Evolutionary conservation across 92 coral and sea anemone species (phyloP).

Genomic region (Blastomussa wellsi): DNA sequence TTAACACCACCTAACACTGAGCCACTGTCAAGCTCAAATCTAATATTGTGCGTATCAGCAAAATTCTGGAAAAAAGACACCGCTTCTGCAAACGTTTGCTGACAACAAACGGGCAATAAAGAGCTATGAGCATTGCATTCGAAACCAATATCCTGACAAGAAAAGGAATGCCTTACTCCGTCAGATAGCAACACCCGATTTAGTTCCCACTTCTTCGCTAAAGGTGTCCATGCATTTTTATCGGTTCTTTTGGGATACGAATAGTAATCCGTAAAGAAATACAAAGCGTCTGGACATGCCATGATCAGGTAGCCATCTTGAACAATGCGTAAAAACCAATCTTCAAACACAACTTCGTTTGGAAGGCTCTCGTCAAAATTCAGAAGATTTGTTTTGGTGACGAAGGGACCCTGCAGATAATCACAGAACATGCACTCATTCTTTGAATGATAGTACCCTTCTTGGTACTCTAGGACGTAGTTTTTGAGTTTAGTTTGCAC

Average conservation of each 20-base stretch:
- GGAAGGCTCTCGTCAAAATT: conserved; percentile 43
- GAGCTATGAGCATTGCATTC: conserved; percentile 24
- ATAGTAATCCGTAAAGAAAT: conserved; percentile 42
- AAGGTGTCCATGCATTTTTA: conserved; percentile 41
- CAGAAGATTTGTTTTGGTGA: conserved; percentile 33
- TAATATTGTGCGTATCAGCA: conserved; percentile 21
- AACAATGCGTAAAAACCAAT: neutral
- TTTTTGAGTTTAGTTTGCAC: conserved; percentile 50
- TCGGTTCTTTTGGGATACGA: neutral
- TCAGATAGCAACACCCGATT: conserved; percentile 47
- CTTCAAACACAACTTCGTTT: conserved; percentile 23
- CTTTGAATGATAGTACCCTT: conserved; percentile 48
- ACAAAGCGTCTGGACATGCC: conserved; percentile 72
- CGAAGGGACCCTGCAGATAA: conserved; percentile 60
- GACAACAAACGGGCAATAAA: conserved; percentile 60
- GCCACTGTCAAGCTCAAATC: conserved; percentile 52
- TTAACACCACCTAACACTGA: conserved; percentile 52
- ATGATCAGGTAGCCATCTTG: neutral
- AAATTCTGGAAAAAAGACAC: conserved; percentile 23
- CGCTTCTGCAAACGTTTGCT: conserved; percentile 11
- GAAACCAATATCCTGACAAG: conserved; percentile 52
- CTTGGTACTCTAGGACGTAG: conserved; percentile 51
- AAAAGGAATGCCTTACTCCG: conserved; percentile 43
- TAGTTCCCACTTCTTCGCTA: conserved; percentile 61
- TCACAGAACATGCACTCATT: conserved; percentile 14